Percentiles rank a stretch among this genome's conserved stretches.
Evolutionary conservation across 1,140 invertebrate genomes (phyloP).

Genomic region (Cecropterus lyciades): DNA sequence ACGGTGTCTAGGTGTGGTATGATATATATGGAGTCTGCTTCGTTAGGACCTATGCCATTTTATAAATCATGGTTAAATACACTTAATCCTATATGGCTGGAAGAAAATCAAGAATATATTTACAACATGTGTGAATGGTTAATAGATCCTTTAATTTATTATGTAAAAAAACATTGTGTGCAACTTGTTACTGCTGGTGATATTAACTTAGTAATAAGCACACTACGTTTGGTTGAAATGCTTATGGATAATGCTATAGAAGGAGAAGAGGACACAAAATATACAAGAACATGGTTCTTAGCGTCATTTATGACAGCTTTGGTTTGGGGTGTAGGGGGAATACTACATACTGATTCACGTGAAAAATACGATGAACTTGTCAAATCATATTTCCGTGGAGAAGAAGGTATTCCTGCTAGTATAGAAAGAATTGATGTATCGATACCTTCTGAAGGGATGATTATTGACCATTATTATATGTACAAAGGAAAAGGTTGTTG

Average conservation of each 20-base stretch:
- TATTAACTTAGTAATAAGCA: conserved; percentile 89
- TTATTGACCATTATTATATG: conserved; percentile 93
- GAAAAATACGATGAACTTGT: conserved; percentile 89
- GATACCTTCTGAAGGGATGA: conserved; percentile 89
- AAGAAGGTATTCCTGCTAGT: conserved; percentile 87
- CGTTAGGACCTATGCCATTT: conserved; percentile 89
- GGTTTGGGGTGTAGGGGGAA: conserved; percentile 93
- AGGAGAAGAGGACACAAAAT: conserved; percentile 87
- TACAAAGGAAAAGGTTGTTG: conserved; percentile 91
- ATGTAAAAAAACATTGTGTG: conserved; percentile 87
- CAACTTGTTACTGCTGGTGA: conserved; percentile 90
- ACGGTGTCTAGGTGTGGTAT: conserved; percentile 98
- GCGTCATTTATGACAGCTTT: conserved; percentile 91
- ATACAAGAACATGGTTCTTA: conserved; percentile 88
- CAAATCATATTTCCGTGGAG: conserved; percentile 85
- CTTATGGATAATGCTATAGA: conserved; percentile 89
- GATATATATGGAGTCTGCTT: conserved; percentile 95
- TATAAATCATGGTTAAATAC: conserved; percentile 91
- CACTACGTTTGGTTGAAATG: conserved; percentile 91
- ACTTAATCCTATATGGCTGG: conserved; percentile 87
- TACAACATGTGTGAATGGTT: conserved; percentile 90
- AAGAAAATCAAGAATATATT: conserved; percentile 86
- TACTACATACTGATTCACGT: conserved; percentile 89
- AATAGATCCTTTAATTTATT: conserved; percentile 88
- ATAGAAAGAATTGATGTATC: conserved; percentile 89